These are phyloP conservation scores for Mesorhabditis sp. DNA, from an alignment of 2,888 invertebrate species.

Conservation along the genomic window DNA sequence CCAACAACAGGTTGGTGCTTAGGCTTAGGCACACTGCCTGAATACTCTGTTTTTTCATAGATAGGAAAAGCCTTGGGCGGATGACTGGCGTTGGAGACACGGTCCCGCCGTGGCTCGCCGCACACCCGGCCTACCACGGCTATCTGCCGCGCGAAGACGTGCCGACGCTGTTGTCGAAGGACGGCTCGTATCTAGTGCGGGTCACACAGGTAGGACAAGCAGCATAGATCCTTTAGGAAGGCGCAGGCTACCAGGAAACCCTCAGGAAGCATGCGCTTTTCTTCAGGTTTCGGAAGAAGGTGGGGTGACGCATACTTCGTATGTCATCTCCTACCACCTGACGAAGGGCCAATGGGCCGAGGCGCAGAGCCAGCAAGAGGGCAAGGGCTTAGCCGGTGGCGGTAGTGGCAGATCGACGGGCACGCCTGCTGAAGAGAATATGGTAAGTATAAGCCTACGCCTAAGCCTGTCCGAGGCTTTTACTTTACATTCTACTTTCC, in stretches of 20 bases:
- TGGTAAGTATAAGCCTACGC: neutral
- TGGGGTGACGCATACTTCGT: neutral
- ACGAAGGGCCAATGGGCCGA: neutral
- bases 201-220: neutral
- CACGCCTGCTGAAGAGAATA: no score
- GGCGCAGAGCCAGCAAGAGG: neutral
- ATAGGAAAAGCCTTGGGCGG: no score
- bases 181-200: neutral
- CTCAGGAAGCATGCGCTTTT: neutral
- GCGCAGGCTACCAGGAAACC: neutral
- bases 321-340: neutral
- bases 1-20: no score
- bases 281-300: neutral
- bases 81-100: neutral
- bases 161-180: neutral
- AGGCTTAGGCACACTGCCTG: no score
- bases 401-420: neutral
- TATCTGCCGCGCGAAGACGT: slow-evolving; percentile 2
- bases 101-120: neutral
- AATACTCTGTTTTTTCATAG: no score
- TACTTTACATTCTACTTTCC: neutral
- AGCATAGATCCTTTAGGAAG: neutral
- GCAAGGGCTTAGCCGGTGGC: neutral
- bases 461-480: no score
- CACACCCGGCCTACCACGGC: slow-evolving; percentile 3